Base-by-base conservation (phyloP, 2,113 vertebrate genomes). In the Ageneiosus marmoratus region DNA sequence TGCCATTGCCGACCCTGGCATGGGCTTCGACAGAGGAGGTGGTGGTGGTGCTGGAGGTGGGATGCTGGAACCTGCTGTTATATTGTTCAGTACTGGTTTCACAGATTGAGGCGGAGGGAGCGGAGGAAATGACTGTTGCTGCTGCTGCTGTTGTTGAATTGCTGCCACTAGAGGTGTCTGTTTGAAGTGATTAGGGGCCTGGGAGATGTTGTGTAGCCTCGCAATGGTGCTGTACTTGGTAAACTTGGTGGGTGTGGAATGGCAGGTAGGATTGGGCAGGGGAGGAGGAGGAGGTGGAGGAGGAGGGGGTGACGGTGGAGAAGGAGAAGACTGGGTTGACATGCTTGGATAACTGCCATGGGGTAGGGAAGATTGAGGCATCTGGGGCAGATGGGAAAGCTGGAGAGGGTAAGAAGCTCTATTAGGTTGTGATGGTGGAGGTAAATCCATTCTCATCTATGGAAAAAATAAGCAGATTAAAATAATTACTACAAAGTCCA, bases 151-250 rank as follows among this genome's bases (percentile, higher is more conserved):
- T 22, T 50, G 84, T 29, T 85, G 88, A 56, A 79, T 92, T 24
- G 83, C 83, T 27, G 83, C 83, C 4, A 84, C 80, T 29, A 79
- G 60, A 1, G 91, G 11, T 29, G 90, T 78, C 63, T 83, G 84
- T 76, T 93, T 95, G 79, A 91, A 93, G 34, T 95, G 92, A 72
- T 87, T 89, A 5, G 93, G 90, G 0, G 91, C 80, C 84, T 93
- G 94, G 34, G 93, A 87, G n/a, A 94, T 92, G 3, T 92, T 91
- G 89, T 97, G 96, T 77, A 96, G 86, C 48, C 94, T 92, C 53
- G 96, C 93, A 79, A 97, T 93, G 0, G 96, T 98, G 93, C 96
- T 97, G 92, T 96, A 97, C 86, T 97, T 98, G 53, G 95, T 90
- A 4, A 96, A 96, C 46, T 94, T 86, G 1, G 94, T 79, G 20